These are phyloP conservation scores for Odontomachus brunneus DNA, from an alignment of 1,140 invertebrate species.

Conservation along the genomic window DNA sequence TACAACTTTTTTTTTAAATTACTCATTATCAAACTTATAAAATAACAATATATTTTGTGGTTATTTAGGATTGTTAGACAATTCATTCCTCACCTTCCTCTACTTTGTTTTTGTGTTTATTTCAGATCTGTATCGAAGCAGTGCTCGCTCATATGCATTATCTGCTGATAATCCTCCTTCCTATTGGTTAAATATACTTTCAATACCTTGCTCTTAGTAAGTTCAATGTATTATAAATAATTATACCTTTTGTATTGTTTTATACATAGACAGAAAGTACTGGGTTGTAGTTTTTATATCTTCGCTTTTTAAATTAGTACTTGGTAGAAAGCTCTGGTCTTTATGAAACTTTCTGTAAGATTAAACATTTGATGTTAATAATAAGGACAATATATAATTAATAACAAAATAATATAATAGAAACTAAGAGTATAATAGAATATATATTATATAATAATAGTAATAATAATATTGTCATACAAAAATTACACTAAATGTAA, in stretches of 20 bases:
- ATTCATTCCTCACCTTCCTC: neutral
- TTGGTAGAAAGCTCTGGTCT: constrained; percentile 84
- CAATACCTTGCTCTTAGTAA: neutral
- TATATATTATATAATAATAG: no score
- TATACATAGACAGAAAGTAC: constrained; percentile 87
- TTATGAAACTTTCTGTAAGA: constrained; percentile 88
- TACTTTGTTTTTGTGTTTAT: neutral
- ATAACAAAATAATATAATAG: neutral
- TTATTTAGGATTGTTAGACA: no score
- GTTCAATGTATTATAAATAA: neutral
- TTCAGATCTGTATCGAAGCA: constrained; percentile 38
- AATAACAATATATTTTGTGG: constrained; percentile 8
- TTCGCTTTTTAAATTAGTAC: constrained; percentile 84
- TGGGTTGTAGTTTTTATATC: constrained; percentile 86
- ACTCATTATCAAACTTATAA: neutral
- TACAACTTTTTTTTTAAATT: constrained; percentile 40
- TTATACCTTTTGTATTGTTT: constrained; percentile 83
- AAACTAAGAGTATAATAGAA: no score
- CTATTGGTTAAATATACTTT: constrained; percentile 32
- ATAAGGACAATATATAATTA: no score
- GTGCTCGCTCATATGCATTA: constrained; percentile 55
- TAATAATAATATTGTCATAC: no score
- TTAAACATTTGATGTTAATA: constrained; percentile 25
- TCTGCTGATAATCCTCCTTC: constrained; percentile 45
- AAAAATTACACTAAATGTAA: no score